Percentiles rank a stretch among this genome's conserved stretches.
phyloP scores from a whole-genome alignment of 2,113 vertebrate genomes.

The Callaeas wilsoni region DNA sequence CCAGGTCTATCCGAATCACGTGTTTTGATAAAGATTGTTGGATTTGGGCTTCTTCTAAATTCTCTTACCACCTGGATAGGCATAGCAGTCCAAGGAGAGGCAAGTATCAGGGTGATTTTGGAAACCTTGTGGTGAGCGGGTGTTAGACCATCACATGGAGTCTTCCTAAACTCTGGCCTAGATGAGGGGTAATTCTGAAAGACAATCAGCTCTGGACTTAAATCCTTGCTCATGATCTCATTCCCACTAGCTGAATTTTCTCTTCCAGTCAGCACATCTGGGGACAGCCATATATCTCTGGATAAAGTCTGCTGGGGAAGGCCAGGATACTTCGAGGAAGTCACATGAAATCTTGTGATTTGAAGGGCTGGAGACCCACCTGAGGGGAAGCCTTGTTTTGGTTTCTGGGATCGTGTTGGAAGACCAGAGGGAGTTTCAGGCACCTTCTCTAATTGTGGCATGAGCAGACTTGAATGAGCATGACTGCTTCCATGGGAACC shows the following conservation, averaged over 20 bases:
- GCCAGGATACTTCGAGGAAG: conserved; percentile 30
- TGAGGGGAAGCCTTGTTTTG: conserved; percentile 34
- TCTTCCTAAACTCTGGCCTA: conserved; percentile 24
- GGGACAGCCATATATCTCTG: conserved; percentile 48
- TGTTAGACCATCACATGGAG: not conserved
- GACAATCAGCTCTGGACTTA: conserved; percentile 50
- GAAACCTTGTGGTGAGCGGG: conserved; percentile 63
- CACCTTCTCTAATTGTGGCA: conserved; percentile 30
- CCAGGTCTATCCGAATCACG: not conserved
- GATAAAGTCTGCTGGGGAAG: conserved; percentile 35
- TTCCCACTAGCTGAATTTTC: not conserved
- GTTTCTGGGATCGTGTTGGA: not conserved
- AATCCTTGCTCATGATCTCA: not conserved
- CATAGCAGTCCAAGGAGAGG: conserved; percentile 61
- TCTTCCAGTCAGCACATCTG: conserved; percentile 34
- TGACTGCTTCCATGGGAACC: not conserved
- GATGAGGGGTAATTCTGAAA: conserved; percentile 54
- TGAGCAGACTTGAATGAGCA: conserved; percentile 13
- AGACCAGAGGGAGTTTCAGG: not conserved
- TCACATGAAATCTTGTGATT: conserved; percentile 63
- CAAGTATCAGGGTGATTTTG: conserved; percentile 67
- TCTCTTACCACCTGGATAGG: conserved; percentile 66
- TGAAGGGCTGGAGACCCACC: conserved; percentile 47
- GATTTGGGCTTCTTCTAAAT: conserved; percentile 41
- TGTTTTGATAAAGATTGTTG: conserved; percentile 43